Evolutionary conservation across 2,888 invertebrate genomes (phyloP).

Genomic region (Monochamus alternatus): DNA sequence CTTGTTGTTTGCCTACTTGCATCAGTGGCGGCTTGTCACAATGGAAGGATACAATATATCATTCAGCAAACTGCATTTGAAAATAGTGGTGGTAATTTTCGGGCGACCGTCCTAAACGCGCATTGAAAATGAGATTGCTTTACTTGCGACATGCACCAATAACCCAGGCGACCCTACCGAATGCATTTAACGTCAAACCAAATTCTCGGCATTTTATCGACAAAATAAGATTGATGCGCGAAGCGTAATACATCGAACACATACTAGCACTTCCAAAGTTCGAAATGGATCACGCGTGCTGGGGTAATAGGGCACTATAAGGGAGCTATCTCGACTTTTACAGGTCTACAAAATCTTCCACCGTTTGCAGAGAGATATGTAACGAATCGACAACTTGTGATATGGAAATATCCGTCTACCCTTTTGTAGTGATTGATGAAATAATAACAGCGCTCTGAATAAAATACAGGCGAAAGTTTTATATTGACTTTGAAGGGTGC

Average conservation of each 20-base stretch:
- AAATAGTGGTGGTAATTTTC: no score
- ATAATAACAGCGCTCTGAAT: neutral
- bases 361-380: neutral
- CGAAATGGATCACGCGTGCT: neutral
- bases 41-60: no score
- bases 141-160: no score
- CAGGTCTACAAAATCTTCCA: neutral
- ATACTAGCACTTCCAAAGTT: neutral
- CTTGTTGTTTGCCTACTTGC: no score
- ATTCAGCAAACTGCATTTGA: no score
- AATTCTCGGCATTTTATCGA: neutral
- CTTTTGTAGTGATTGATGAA: slow-evolving; percentile 8
- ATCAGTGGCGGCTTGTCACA: no score
- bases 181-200: neutral
- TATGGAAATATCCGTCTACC: neutral
- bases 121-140: no score
- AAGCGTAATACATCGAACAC: neutral
- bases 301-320: neutral
- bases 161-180: no score
- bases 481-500: slow-evolving; percentile 6
- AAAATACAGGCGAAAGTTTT: neutral
- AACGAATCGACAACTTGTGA: slow-evolving; percentile 4
- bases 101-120: no score
- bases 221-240: slow-evolving; percentile 1
- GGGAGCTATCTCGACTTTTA: neutral